Base-by-base conservation (phyloP, 1,140 invertebrate species). In the Hycleus phaleratus region DNA sequence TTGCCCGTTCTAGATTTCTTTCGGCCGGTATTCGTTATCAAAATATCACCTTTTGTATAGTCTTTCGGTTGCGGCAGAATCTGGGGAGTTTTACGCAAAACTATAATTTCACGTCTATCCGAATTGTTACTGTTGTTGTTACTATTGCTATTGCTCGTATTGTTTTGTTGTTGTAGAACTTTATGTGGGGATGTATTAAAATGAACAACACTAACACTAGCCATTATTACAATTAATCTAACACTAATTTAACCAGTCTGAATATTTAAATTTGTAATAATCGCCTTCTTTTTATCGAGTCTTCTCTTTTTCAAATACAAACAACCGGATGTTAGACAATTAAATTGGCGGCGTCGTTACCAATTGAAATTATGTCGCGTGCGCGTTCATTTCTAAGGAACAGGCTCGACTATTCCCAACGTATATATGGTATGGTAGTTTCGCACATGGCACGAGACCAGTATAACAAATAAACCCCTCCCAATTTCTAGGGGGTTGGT, bases 91-190 rank as follows among this genome's bases (percentile, higher is more conserved):
- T 67, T 68, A 40, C 64, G 26, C 11, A 66, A 46, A 6, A 69
- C 61, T 25, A 67, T 60, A 8, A 68, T 60, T 38, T 70, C 11
- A 63, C 61, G 51, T 63, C 68, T 42, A 56, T 58, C 38, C 40
- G 11, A 10, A 42, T 42, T 42, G 2, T 39, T 10, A 6, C 6
- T 39, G 6, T 39, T 39, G 38, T 42, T 42, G 9, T 39, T 6
- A n/a, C 1, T n/a, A 42, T 42, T 42, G 9, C 9, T n/a, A 42
- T 57, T 18, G 18, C 18, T 66, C 46, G 45, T 59, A 40, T 32
- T 56, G 43, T 50, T 60, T 46, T 49, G 56, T 46, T 69, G 71
- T 38, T 77, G 77, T 0, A 77, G 64, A 1, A 72, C 63, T 45
- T 76, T 67, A 40, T 67, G 60, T 6, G 63, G 56, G 3, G 65